Conservation (phyloP, 2,113 vertebrate species). For the Pholis gunnellus region DNA sequence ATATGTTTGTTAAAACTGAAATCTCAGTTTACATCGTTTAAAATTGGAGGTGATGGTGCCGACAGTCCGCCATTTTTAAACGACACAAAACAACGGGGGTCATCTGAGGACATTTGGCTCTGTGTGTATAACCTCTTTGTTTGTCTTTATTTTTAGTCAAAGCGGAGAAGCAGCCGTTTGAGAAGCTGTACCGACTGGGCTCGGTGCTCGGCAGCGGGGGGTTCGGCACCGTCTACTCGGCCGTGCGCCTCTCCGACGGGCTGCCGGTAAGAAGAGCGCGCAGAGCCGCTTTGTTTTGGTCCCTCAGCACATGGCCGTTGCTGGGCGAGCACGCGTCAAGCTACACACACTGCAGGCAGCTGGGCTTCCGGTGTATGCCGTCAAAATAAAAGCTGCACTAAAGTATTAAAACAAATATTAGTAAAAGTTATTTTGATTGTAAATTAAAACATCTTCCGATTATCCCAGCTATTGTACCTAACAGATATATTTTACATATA, state of each 20-base stretch:
- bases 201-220: constrained; percentile 93
- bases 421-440: no score
- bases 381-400: constrained; percentile 25
- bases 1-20: neutral
- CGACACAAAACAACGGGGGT: neutral
- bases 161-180: constrained; percentile 90
- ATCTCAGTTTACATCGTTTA: neutral
- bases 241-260: constrained; percentile 81
- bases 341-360: neutral
- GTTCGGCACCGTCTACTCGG: constrained; percentile 91
- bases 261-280: constrained; percentile 87
- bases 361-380: neutral
- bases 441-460: no score
- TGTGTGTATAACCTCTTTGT: neutral
- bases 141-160: constrained; percentile 81
- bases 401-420: neutral
- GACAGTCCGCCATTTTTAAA: constrained; percentile 46
- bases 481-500: no score
- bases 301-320: constrained; percentile 45
- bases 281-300: constrained; percentile 66
- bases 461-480: no score
- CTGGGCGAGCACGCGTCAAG: neutral
- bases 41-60: neutral
- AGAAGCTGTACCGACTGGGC: constrained; percentile 92
- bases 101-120: neutral